Conservation (phyloP, 2,113 vertebrate genomes). For the Strigops habroptila region DNA sequence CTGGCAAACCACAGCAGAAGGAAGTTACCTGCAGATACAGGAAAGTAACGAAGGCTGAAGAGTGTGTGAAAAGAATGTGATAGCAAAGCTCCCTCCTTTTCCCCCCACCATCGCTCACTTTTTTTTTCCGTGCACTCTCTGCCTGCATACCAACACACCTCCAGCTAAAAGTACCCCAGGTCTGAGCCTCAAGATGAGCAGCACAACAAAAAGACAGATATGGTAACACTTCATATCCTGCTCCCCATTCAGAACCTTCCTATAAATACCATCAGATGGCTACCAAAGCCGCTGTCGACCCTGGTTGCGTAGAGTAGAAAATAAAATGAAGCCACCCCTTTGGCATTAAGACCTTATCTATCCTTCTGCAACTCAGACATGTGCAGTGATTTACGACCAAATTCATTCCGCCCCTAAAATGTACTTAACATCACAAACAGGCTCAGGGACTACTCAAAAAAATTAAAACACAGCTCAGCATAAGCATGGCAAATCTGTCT, state of each 20-base stretch:
- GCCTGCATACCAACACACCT: background rate
- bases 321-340: background rate
- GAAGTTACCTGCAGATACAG: background rate
- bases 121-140: background rate
- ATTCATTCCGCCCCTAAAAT: background rate
- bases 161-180: background rate
- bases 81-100: background rate
- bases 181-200: background rate
- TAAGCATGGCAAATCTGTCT: background rate
- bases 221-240: background rate
- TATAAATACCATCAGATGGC: background rate
- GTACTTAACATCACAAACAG: background rate
- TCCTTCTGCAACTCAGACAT: background rate
- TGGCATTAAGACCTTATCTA: background rate
- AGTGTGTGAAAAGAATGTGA: background rate
- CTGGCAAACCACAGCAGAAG: background rate
- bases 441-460: background rate
- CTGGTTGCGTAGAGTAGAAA: background rate
- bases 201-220: background rate
- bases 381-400: background rate
- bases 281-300: background rate
- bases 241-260: background rate
- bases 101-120: accelerated
- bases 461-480: background rate
- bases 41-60: background rate